A percentile compares a stretch with the other conserved stretches of the same genome.
These are phyloP conservation scores for Mellilla xanthometata DNA, from an alignment of 2,888 invertebrate species.

Conservation along the genomic window DNA sequence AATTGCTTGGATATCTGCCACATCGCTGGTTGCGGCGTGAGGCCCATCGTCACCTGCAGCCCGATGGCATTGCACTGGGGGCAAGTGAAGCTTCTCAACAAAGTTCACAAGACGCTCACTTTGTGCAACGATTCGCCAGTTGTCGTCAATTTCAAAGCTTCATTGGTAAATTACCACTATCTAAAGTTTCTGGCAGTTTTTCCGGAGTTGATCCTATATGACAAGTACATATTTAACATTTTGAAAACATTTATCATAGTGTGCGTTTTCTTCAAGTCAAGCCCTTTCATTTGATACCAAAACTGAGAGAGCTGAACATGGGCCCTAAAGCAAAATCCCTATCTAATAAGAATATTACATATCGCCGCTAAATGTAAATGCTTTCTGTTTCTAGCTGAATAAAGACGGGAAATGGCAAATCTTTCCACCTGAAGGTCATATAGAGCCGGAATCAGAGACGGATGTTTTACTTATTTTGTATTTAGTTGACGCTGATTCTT, in stretches of 20 bases:
- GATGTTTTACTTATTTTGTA: conserved; percentile 57
- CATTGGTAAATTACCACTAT: conserved; percentile 58
- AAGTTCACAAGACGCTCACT: conserved; percentile 70
- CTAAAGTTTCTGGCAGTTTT: no score
- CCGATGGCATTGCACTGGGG: conserved; percentile 85
- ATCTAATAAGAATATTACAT: no score
- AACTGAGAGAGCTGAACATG: no score
- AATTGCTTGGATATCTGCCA: conserved; percentile 69
- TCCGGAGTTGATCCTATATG: no score
- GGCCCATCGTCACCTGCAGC: conserved; percentile 85
- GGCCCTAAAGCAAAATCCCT: no score
- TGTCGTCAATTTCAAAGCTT: conserved; percentile 78
- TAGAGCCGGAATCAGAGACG: conserved; percentile 64
- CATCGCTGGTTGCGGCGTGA: conserved; percentile 82
- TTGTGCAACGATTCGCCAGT: conserved; percentile 88
- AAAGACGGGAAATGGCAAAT: conserved; percentile 69
- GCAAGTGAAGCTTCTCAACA: conserved; percentile 80
- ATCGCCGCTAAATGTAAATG: no score
- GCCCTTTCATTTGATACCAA: no score
- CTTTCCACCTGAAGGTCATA: conserved; percentile 55
- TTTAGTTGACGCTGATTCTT: conserved; percentile 63
- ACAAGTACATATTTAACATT: no score
- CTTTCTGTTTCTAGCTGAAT: conserved; percentile 48
- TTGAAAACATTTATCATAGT: no score
- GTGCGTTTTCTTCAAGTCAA: no score